phyloP scores from a whole-genome alignment of 2,113 vertebrate genomes.

The Sinosuthora webbiana region DNA sequence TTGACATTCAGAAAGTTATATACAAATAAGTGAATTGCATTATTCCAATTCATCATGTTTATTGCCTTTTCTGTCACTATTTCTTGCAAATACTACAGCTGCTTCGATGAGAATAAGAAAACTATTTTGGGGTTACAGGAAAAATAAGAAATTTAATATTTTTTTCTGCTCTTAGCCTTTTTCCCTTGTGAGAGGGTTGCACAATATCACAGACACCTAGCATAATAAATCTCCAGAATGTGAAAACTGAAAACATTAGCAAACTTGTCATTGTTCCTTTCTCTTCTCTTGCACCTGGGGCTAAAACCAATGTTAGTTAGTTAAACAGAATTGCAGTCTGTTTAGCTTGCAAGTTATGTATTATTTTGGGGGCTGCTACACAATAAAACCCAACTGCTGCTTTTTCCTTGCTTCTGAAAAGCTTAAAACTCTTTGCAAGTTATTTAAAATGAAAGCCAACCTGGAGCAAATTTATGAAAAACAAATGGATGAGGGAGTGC shows the following conservation, averaged over 20 bases:
- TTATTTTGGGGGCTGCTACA: background rate
- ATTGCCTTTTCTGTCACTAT: background rate
- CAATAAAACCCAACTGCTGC: background rate
- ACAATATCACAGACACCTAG: background rate
- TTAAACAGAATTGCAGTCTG: background rate
- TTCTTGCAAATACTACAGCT: background rate
- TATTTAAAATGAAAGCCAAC: background rate
- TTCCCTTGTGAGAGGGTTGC: background rate
- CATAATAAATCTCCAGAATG: background rate
- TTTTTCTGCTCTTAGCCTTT: background rate
- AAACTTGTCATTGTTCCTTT: background rate
- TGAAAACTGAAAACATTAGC: background rate
- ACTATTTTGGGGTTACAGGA: background rate
- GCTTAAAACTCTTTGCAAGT: background rate
- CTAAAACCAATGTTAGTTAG: background rate
- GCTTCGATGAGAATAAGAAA: background rate
- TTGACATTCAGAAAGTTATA: background rate
- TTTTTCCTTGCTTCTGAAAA: background rate
- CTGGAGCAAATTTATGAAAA: background rate
- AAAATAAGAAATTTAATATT: background rate
- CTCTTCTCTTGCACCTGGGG: background rate
- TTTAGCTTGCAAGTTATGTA: background rate
- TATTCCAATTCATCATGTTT: background rate
- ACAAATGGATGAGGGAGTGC: accelerated
- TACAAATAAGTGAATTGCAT: background rate